Percentiles rank a stretch among this genome's conserved stretches.
These are phyloP conservation scores for Watsonalla binaria DNA, from an alignment of 2,888 invertebrate genomes.

Conservation along the genomic window DNA sequence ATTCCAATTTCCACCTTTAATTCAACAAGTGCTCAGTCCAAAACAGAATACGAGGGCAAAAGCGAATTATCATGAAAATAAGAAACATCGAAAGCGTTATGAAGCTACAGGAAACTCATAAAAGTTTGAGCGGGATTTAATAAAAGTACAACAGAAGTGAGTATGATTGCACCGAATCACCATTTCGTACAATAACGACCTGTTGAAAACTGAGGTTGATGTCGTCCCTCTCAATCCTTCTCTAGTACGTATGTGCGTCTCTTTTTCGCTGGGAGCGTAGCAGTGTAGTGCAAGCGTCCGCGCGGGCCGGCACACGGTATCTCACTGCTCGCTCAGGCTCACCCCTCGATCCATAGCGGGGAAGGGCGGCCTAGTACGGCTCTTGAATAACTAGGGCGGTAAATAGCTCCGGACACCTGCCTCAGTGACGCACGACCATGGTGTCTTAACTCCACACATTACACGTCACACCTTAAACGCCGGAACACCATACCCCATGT, in stretches of 20 bases:
- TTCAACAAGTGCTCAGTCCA: background rate
- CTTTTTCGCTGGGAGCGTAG: constrained; percentile 27
- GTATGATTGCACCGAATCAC: constrained; percentile 68
- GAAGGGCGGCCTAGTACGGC: constrained; percentile 48
- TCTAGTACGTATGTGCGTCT: constrained; percentile 46
- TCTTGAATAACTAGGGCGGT: constrained; percentile 66
- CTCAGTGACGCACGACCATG: constrained; percentile 43
- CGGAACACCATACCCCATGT: constrained; percentile 12
- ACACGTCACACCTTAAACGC: constrained; percentile 24
- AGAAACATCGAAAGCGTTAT: constrained; percentile 25
- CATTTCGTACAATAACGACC: constrained; percentile 75
- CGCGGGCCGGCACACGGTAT: constrained; percentile 59
- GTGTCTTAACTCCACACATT: constrained; percentile 18
- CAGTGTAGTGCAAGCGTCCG: constrained; percentile 52
- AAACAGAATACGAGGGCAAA: constrained; percentile 4
- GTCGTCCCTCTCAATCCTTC: constrained; percentile 53
- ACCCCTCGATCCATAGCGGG: constrained; percentile 67
- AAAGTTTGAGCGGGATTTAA: constrained; percentile 51
- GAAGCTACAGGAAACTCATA: constrained; percentile 37
- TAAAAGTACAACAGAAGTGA: constrained; percentile 50
- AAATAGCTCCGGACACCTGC: constrained; percentile 70
- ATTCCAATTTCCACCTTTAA: background rate
- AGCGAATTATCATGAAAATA: background rate
- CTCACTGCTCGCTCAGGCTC: constrained; percentile 51
- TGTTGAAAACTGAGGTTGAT: constrained; percentile 64